Conservation (phyloP, 2,888 invertebrate species). For the Mesodorylaimus sp. region DNA sequence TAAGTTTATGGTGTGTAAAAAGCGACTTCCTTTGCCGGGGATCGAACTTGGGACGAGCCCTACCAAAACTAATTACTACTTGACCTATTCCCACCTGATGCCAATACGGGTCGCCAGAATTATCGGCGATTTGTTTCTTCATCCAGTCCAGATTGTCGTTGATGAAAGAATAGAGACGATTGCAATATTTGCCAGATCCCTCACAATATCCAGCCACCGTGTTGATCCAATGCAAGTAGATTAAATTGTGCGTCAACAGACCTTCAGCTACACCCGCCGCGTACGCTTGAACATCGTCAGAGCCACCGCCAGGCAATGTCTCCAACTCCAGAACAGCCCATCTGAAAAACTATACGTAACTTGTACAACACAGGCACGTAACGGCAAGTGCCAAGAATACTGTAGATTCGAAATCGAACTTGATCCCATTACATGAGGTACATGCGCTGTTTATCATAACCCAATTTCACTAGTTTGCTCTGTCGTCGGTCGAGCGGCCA, state of each 20-base stretch:
- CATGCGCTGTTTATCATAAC: too few species aligned
- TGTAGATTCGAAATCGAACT: too few species aligned
- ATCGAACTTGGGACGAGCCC: too few species aligned
- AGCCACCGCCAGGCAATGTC: constrained; percentile 50
- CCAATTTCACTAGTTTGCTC: too few species aligned
- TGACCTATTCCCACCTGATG: constrained; percentile 49
- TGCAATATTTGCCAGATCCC: constrained; percentile 39
- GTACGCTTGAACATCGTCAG: constrained; percentile 62
- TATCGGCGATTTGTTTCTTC: constrained; percentile 40
- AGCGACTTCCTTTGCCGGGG: too few species aligned
- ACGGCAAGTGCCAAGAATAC: too few species aligned
- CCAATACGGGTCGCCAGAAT: constrained; percentile 51
- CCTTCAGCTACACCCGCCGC: constrained; percentile 70
- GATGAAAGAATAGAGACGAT: constrained; percentile 46
- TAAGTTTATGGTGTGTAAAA: too few species aligned
- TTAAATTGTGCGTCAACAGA: constrained; percentile 56
- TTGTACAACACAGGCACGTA: too few species aligned
- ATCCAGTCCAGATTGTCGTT: constrained; percentile 46
- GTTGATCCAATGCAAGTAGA: constrained; percentile 59
- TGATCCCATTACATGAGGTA: too few species aligned
- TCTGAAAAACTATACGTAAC: too few species aligned
- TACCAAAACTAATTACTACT: too few species aligned
- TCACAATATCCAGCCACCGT: constrained; percentile 45
- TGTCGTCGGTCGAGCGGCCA: too few species aligned
- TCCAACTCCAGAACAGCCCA: constrained; percentile 65